Conservation (phyloP, 2,113 vertebrate genomes). For the Chlamydotis undulata region DNA sequence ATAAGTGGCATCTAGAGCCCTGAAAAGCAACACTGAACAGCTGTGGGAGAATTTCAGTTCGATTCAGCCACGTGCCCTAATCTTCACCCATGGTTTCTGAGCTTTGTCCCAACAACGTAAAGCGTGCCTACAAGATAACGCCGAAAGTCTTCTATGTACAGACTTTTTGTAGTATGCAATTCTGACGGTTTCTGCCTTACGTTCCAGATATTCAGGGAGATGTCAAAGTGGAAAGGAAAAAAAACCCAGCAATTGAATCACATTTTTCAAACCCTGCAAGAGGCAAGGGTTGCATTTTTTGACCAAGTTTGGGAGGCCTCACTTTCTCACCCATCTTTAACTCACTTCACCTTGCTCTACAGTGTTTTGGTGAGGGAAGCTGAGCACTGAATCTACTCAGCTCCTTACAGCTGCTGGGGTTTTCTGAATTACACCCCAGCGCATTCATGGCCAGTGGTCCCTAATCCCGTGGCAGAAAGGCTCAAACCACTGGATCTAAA, state of each 20-base stretch:
- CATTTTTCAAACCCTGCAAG: background rate
- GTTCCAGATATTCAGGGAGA: background rate
- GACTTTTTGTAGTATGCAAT: background rate
- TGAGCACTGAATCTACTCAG: background rate
- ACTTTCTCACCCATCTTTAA: background rate
- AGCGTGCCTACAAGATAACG: background rate
- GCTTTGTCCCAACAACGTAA: background rate
- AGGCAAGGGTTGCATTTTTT: background rate
- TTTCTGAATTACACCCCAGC: background rate
- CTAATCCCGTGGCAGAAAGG: background rate
- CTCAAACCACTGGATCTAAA: background rate
- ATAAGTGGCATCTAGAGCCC: background rate
- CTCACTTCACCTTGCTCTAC: background rate
- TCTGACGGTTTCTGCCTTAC: background rate
- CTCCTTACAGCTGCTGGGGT: background rate
- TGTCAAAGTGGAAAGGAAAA: background rate
- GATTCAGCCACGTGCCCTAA: background rate
- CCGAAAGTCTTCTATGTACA: background rate
- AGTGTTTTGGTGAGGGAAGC: background rate
- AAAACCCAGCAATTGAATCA: background rate
- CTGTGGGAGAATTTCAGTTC: background rate
- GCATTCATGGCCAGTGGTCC: background rate
- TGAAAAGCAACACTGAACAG: background rate
- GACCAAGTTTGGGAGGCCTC: background rate
- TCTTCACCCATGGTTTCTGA: background rate